Conservation (phyloP, 2,888 invertebrate genomes). For the Anodontia alba region DNA sequence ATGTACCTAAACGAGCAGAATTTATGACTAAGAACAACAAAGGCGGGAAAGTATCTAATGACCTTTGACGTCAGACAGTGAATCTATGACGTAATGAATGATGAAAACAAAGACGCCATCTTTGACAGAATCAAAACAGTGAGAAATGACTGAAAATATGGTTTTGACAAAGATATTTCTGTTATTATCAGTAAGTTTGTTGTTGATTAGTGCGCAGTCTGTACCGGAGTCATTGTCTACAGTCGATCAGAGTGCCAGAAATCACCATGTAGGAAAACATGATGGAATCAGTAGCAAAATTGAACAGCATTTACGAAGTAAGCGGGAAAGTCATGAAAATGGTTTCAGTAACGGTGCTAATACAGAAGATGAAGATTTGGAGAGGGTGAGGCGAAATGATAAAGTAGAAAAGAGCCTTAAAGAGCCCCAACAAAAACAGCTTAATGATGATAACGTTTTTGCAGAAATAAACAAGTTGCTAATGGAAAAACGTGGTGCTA, state of each 20-base stretch:
- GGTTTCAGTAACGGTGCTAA: background rate
- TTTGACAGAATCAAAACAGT: background rate
- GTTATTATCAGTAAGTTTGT: background rate
- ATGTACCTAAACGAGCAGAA: no score
- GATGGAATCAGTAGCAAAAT: background rate
- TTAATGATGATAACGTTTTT: background rate
- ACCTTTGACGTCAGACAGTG: background rate
- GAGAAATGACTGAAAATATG: background rate
- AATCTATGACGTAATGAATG: background rate
- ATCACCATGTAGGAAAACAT: background rate
- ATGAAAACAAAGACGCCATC: background rate
- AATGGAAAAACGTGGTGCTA: background rate
- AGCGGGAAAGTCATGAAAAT: background rate
- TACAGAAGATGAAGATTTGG: background rate
- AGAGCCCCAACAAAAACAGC: background rate
- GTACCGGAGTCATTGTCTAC: background rate
- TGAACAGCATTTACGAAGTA: slow-evolving; percentile 3
- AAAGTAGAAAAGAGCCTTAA: background rate
- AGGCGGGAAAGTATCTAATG: no score
- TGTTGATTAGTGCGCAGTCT: background rate
- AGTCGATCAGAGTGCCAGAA: no score
- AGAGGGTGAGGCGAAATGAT: background rate
- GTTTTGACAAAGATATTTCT: background rate
- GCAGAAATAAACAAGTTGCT: background rate
- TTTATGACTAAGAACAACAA: no score